These are phyloP conservation scores for Eudyptes chrysolophus DNA, from an alignment of 2,113 vertebrate genomes.

Conservation along the genomic window DNA sequence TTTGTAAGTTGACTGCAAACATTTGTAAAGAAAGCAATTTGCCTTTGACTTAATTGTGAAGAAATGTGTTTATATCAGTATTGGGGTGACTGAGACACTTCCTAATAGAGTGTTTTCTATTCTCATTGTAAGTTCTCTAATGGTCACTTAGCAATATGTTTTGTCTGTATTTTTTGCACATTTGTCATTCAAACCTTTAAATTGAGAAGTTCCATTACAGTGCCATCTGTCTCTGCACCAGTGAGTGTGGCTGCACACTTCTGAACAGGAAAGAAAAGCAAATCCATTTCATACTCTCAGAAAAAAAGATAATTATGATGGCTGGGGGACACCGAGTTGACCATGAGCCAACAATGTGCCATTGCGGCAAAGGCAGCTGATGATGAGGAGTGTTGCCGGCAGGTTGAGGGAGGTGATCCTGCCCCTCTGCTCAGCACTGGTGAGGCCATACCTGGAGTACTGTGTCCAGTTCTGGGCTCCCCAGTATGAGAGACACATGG, in stretches of 20 bases:
- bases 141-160: slow-evolving; percentile 24
- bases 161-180: slow-evolving; percentile 16
- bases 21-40: neutral
- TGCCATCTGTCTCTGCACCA: neutral
- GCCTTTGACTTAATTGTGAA: neutral
- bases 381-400: neutral
- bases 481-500: neutral
- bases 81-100: slow-evolving; percentile 1
- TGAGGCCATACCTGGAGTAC: neutral
- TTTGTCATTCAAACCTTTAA: slow-evolving; percentile 46
- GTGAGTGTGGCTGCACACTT: neutral
- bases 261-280: neutral
- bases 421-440: neutral
- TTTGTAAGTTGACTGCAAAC: neutral
- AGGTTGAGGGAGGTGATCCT: neutral
- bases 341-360: neutral
- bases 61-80: neutral
- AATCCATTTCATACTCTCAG: neutral
- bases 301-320: neutral
- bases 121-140: neutral
- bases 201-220: slow-evolving; percentile 29
- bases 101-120: slow-evolving; percentile 7
- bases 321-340: neutral
- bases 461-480: neutral
- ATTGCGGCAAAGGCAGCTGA: neutral